phyloP scores from a whole-genome alignment of 2,113 vertebrate species.

The Ahaetulla prasina region DNA sequence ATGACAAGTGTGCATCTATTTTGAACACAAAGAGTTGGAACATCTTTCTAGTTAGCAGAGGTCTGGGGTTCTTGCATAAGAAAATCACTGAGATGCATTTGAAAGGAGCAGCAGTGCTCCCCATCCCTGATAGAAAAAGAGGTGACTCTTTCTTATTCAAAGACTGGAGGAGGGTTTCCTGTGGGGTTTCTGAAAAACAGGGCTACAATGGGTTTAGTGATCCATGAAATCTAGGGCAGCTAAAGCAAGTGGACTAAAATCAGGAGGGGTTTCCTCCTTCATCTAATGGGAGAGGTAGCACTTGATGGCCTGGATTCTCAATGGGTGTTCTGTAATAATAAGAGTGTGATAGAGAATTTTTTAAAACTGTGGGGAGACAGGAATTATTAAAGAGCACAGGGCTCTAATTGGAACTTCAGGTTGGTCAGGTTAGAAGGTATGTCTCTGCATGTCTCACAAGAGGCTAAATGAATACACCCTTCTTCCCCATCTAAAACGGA shows the following conservation, averaged over 20 bases:
- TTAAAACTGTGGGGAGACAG: background rate
- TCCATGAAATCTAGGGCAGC: conserved; percentile 31
- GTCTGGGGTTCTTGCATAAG: background rate
- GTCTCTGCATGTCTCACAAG: background rate
- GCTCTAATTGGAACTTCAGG: conserved; percentile 14
- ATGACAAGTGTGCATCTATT: background rate
- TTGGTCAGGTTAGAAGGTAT: conserved; percentile 6
- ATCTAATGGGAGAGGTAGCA: background rate
- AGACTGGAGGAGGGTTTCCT: background rate
- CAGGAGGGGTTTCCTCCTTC: background rate
- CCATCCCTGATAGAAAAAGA: background rate
- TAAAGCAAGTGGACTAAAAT: background rate
- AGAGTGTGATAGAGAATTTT: background rate
- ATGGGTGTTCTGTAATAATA: background rate
- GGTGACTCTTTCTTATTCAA: background rate
- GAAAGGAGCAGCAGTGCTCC: background rate
- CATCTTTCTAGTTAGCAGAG: background rate
- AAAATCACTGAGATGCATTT: background rate
- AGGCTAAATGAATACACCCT: background rate
- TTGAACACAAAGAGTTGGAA: background rate
- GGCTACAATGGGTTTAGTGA: conserved; percentile 29
- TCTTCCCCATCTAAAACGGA: background rate
- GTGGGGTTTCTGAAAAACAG: accelerated
- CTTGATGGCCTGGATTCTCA: background rate
- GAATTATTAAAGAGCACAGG: conserved; percentile 16